Evolutionary conservation across 2,113 vertebrate species (phyloP).

Genomic region (Synodontis membranacea): DNA sequence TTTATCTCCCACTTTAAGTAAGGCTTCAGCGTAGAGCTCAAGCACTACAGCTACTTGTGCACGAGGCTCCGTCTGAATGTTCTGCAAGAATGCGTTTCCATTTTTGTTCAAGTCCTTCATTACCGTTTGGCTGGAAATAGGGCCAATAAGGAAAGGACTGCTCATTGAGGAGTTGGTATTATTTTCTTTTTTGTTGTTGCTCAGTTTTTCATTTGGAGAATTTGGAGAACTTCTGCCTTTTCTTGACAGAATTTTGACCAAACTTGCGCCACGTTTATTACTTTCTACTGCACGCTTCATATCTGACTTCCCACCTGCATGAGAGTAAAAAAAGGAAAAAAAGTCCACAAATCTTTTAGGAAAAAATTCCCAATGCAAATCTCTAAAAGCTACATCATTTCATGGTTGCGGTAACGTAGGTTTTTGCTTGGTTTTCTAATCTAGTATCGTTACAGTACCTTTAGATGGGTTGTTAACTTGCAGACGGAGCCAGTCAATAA

Average conservation of each 20-base stretch:
- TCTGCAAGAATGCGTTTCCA: background rate
- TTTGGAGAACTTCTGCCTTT: background rate
- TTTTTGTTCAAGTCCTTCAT: constrained; percentile 14
- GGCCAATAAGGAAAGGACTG: background rate
- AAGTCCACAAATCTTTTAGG: background rate
- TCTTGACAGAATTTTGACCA: background rate
- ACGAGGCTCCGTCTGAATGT: background rate
- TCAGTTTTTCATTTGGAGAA: background rate
- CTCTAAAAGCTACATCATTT: background rate
- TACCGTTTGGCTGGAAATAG: background rate
- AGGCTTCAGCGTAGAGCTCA: background rate
- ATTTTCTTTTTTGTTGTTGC: background rate
- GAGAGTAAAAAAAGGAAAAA: background rate
- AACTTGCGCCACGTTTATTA: background rate
- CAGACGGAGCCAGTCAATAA: background rate
- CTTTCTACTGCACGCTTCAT: background rate
- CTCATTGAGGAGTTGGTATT: background rate
- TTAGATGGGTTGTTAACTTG: background rate
- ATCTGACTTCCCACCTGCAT: background rate
- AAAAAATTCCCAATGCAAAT: background rate
- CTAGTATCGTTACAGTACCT: background rate
- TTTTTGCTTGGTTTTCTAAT: background rate
- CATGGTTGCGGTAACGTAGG: background rate
- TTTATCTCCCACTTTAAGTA: constrained; percentile 32
- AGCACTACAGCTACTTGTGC: background rate